Evolutionary conservation across 1,140 invertebrate genomes (phyloP), one percentile per base, ranked within the genome.

Genomic region (Drosophila seguyi): DNA sequence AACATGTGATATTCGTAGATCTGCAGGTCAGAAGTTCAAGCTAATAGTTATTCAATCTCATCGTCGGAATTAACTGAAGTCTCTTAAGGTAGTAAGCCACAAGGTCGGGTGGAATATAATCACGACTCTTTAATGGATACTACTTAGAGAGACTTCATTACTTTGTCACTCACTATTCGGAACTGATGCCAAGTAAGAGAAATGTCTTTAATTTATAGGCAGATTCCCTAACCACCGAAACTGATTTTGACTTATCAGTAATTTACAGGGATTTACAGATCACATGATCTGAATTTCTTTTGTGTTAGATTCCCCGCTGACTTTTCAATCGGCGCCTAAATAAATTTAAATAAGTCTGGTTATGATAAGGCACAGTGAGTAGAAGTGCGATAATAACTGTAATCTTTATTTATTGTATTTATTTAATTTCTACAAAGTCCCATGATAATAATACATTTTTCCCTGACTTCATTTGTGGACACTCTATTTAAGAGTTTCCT

Each of bases 91-190:
- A 87, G 85, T 87, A 87, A 48, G 65, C 61, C 45, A 84, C 83
- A 84, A 50, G 84, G 50, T 77, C 41, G 73, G 62, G 31, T 36
- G 22, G 0, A 22, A 16, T 20, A 16, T 14, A 3, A 20, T 1
- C 13, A 81, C 73, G 57, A 84, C 84, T 85, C 62, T 52, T 84
- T 84, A 84, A 87, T 69, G 67, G 84, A 68, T 87, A 87, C 84
- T 87, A 87, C 84, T 87, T 87, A 87, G 50, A 48, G 65, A 69
- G 77, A n/a, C 18, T 66, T 57, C 52, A 57, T 18, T 4, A 57
- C 36, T 13, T 13, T 20, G 62, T 31, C 25, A 34, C 16, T 20
- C n/a, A 45, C 18, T 36, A 34, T 5, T 29, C 11, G 5, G 8
- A 11, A 75, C 73, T 76, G 73, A 47, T 38, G 39, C 1, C 14